Base-by-base conservation (phyloP, 2,113 vertebrate genomes). In the Odontophorus gujanensis region DNA sequence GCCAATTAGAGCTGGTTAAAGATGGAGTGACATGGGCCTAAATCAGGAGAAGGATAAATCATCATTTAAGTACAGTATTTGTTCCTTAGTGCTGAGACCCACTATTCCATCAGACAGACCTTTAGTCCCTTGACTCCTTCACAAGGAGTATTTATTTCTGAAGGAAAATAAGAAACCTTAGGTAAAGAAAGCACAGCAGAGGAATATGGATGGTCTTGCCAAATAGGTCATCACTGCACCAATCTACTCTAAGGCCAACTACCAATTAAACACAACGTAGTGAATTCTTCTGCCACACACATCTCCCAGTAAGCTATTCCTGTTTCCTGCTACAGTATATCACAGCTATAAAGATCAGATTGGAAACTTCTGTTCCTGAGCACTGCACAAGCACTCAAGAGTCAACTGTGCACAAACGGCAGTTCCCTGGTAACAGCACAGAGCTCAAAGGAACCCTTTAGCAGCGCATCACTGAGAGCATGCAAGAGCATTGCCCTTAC, bases 211-310 rank as follows among this genome's bases (percentile, higher is more conserved):
- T 28, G 13, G 58, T 66, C 47, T 68, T 78, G 85, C 92, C 95
- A 95, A 94, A 92, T 78, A 74, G 90, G 77, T 87, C 94, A 90
- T 8, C 20, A 59, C 50, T 43, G 43, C 11, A 25, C 69, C 68
- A n/a, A 77, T 83, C 76, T 53, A 79, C 40, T 81, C 81, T 2
- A 89, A 79, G 36, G 65, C 51, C 61, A 50, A 0, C 3, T 79
- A 67, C 75, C 81, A 91, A 55, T 36, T 74, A 48, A 74, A 65
- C 66, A 81, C 36, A 25, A 1, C 10, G 25, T n/a, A 90, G 65
- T 75, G 88, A 92, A 45, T n/a, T 86, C 25, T n/a, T n/a, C 22
- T 3, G 1, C n/a, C 20, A 85, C 42, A 8, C 25, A n/a, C 22
- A 10, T 4, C 53, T 73, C 30, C 30, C 61, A 47, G 68, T 38